Conservation (phyloP, 2,113 vertebrate species). For the Labeo catla region DNA sequence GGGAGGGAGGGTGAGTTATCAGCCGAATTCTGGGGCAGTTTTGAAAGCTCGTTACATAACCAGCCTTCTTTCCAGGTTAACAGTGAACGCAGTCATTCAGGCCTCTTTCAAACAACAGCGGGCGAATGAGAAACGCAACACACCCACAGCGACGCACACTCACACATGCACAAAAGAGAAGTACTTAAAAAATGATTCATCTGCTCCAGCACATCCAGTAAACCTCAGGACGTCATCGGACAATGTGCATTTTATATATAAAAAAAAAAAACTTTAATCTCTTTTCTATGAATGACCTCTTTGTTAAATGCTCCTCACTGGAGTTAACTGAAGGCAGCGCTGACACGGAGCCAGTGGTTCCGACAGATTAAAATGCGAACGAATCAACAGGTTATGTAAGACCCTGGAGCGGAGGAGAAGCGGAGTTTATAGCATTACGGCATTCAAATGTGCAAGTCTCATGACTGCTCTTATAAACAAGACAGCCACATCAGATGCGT, state of each 20-base stretch:
- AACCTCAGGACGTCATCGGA: background rate
- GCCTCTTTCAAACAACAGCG: slow-evolving; percentile 19
- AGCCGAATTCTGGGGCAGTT: slow-evolving; percentile 63
- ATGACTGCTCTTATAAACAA: slow-evolving; percentile 61
- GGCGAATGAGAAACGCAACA: background rate
- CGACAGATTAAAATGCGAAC: slow-evolving; percentile 60
- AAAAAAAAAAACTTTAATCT: background rate
- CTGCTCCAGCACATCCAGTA: background rate
- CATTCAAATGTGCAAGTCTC: slow-evolving; percentile 57
- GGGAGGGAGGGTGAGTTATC: slow-evolving; percentile 56
- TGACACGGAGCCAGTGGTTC: background rate
- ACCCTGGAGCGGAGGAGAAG: background rate
- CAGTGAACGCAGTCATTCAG: slow-evolving; percentile 50
- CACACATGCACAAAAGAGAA: background rate
- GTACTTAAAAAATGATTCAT: background rate
- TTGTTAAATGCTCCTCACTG: slow-evolving; percentile 3
- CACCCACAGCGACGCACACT: background rate
- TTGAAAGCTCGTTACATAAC: slow-evolving; percentile 72
- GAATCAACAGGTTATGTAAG: slow-evolving; percentile 66
- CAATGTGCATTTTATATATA: background rate
- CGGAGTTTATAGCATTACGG: slow-evolving; percentile 57
- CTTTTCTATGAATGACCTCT: slow-evolving; percentile 12
- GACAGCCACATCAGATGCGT: slow-evolving; percentile 29
- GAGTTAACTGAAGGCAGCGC: slow-evolving; percentile 15
- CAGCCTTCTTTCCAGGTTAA: slow-evolving; percentile 66